phyloP scores from a whole-genome alignment of 2,113 vertebrate genomes.

The Accipiter virgatus region DNA sequence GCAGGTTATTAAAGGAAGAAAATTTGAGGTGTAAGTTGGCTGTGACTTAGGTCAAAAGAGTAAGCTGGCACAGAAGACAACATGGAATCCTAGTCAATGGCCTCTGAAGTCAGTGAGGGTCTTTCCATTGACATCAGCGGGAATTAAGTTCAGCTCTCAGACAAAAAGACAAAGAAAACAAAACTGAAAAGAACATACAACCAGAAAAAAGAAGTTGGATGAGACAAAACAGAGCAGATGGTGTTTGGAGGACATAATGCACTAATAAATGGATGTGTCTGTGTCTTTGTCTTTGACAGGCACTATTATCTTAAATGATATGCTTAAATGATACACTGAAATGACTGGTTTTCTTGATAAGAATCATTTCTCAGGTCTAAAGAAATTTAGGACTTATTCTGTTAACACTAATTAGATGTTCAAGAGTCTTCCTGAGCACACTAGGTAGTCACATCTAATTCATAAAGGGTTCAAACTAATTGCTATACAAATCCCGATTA shows the following conservation, averaged over 20 bases:
- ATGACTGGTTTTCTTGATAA: slow-evolving; percentile 27
- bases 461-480: slow-evolving; percentile 34
- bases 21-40: neutral
- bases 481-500: neutral
- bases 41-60: neutral
- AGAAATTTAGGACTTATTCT: slow-evolving; percentile 6
- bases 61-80: neutral
- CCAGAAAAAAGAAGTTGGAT: neutral
- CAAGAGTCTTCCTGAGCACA: slow-evolving; percentile 2
- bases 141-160: neutral
- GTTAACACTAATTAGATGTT: slow-evolving; percentile 35
- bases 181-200: neutral
- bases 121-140: neutral
- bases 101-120: neutral
- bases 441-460: slow-evolving; percentile 31
- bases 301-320: neutral
- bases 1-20: neutral
- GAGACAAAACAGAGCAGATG: neutral
- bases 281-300: neutral
- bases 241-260: neutral
- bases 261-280: neutral
- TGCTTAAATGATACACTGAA: neutral
- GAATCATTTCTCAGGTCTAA: slow-evolving; percentile 13
- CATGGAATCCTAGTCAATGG: neutral
- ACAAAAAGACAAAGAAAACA: neutral